Evolutionary conservation across 2,888 invertebrate species (phyloP), one percentile per base, ranked within the genome.

Genomic region (Agonopterix subpropinquella): DNA sequence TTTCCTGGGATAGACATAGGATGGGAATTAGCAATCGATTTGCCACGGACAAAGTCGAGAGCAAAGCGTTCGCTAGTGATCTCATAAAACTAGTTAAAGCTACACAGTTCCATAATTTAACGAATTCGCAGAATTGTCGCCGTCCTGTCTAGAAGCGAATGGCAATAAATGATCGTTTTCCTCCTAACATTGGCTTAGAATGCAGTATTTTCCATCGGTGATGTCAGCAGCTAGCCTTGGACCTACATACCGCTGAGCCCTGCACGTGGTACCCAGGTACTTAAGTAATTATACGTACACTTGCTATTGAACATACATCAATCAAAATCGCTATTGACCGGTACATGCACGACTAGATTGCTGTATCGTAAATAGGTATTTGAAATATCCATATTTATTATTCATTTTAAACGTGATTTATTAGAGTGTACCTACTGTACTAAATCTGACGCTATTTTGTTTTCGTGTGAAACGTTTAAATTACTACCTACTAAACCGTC

Each of bases 171-270:
- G 39, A 50, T 57, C 51, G 58, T 63, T 67, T 65, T 65, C 61
- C 60, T 62, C 55, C 42, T 36, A 35, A 44, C 50, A 46, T 49
- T 52, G 28, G 55, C 39, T 52, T 55, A 49, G 51, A 59, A 55
- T 62, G 64, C 58, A 64, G 57, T 63, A 63, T 75, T 73, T 71
- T 73, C 70, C 64, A 59, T 58, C 59, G 60, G 62, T 73, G 77
- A 78, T 77, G 79, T 75, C 69, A 76, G 77, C 56, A 42, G 69
- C 58, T 77, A 56, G 70, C 81, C 83, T 85, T 84, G 84, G 73
- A 59, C 53, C 62, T 64, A 64, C 77, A 80, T 80, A 78, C 79
- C 71, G 55, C 61, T 65, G 67, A 62, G 64, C 65, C 67, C 63
- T 62, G 54, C 70, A 75, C 77, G 71, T 79, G 77, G 73, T 72